Base-by-base conservation (phyloP, 1,140 invertebrate species). In the Camponotus floridanus region DNA sequence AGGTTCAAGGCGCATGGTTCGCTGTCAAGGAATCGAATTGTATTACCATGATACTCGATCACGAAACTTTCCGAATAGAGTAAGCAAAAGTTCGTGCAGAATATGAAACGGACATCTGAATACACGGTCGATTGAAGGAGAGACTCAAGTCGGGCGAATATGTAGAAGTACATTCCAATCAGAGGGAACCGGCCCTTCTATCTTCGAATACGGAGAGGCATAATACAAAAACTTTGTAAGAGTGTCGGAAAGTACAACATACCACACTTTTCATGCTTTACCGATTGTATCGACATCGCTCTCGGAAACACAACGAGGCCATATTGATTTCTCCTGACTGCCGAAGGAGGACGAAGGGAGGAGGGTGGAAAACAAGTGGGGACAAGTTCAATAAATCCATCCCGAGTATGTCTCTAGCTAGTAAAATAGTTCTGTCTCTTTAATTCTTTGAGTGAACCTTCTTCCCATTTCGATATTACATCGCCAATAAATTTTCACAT, bases 251-350 rank as follows among this genome's bases (percentile, higher is more conserved):
- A 55, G 61, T 57, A 65, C 61, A 33, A 85, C 67, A 45, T 6
- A 31, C 31, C 67, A 74, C 67, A 81, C 55, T 87, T 87, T 87
- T 64, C 85, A 87, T 61, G 85, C 61, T 87, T 87, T 87, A 39
- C 64, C 74, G 70, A 80, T 21, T 81, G 36, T 65, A 79, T 79
- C 42, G 78, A 87, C 85, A 86, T 86, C 65, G 76, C 48, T 55
- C 70, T 64, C 39, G 55, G 11, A 51, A 26, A 55, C n/a, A 59
- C 68, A 55, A 79, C 70, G 42, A 45, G 57, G n/a, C 39, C 51
- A 67, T 87, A 87, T 87, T 73, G 85, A 87, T 87, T 87, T 86
- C 45, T 65, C 26, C 21, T 8, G 26, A 42, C 9, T 15, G n/a
- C 3, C 6, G 68, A 86, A 78, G 48, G n/a, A 73, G 45, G 71